A percentile compares a stretch with the other conserved stretches of the same genome.
Evolutionary conservation across 37 sponge, comb jelly and placozoan species (phyloP).

Genomic region (Haliclona indistincta): DNA sequence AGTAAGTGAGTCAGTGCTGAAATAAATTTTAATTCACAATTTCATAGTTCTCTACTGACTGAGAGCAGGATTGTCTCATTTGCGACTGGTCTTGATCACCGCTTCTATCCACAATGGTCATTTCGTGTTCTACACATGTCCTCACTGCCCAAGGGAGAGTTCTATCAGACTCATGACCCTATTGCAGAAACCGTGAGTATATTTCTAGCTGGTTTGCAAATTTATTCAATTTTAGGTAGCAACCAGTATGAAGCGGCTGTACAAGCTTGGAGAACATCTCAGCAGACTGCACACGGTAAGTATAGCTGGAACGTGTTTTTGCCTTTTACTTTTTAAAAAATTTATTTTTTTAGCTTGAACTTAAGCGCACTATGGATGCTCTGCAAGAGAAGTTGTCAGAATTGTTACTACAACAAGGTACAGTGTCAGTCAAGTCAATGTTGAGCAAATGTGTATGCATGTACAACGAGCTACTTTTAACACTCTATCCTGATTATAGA

Average conservation of each 20-base stretch:
- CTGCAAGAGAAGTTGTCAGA: conserved; percentile 43
- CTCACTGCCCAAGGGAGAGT: conserved; percentile 52
- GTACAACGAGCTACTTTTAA: neutral
- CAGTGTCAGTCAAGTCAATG: no score
- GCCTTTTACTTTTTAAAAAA: neutral
- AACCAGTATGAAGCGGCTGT: conserved; percentile 43
- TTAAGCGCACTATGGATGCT: conserved; percentile 63
- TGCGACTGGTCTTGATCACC: conserved; percentile 31
- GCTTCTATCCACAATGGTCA: conserved; percentile 66
- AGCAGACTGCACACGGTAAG: conserved; percentile 56
- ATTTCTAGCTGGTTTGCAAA: neutral
- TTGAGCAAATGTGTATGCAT: no score
- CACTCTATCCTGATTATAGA: conserved; percentile 44
- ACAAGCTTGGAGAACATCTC: conserved; percentile 63
- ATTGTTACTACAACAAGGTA: conserved; percentile 72
- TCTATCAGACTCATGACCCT: conserved; percentile 56
- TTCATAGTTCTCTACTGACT: neutral
- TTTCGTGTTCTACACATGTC: conserved; percentile 43
- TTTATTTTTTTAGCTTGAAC: conserved; percentile 25
- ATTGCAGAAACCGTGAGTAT: conserved; percentile 45
- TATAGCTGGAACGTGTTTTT: neutral
- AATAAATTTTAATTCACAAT: neutral
- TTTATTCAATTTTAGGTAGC: conserved; percentile 40
- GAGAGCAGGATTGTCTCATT: conserved; percentile 39
- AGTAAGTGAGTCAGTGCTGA: neutral